phyloP scores from a whole-genome alignment of 2,888 invertebrate species.

The Platerodrilus igneus region DNA sequence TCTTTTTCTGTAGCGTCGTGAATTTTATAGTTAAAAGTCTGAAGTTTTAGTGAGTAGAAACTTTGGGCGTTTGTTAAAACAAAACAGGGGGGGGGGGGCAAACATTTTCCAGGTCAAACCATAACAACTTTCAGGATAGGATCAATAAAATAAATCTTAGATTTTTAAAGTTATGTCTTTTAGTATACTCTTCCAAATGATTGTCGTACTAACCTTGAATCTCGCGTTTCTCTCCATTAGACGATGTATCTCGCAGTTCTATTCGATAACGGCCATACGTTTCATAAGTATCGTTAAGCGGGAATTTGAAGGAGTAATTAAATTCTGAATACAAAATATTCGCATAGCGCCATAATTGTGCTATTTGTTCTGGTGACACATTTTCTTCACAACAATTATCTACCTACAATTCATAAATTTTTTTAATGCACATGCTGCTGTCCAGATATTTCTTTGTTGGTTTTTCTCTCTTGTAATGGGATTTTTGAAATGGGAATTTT shows the following conservation, averaged over 20 bases:
- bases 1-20: constrained; percentile 21
- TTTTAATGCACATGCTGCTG: no score
- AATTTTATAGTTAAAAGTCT: constrained; percentile 20
- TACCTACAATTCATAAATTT: constrained; percentile 1
- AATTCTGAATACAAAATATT: neutral
- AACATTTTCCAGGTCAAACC: constrained; percentile 20
- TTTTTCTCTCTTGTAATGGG: neutral
- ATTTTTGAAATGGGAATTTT: neutral
- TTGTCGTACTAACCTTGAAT: no score
- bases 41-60: no score
- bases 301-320: neutral
- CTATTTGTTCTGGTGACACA: neutral
- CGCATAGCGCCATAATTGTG: neutral
- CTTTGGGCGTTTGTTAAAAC: constrained; percentile 19
- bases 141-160: neutral
- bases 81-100: constrained; percentile 21
- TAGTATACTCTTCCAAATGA: constrained; percentile 1
- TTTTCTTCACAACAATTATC: neutral
- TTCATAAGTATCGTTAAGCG: neutral
- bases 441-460: neutral
- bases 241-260: no score
- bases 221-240: no score
- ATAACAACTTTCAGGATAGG: no score
- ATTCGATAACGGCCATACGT: neutral
- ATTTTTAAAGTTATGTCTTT: neutral